Conservation (phyloP, 2,888 invertebrate genomes). For the Tenthredo scrophulariae region DNA sequence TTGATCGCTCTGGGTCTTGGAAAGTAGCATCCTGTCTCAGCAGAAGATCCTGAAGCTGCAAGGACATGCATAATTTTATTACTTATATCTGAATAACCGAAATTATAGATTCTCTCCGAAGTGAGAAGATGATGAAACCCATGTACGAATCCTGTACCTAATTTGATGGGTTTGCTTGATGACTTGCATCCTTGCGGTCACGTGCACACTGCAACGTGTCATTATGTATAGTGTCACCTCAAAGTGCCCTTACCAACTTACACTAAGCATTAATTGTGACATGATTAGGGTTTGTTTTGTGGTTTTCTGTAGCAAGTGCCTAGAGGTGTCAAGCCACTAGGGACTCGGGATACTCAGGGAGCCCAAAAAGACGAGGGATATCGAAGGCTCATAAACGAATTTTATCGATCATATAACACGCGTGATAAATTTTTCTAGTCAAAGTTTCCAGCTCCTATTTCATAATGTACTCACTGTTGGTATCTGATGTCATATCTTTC, state of each 20-base stretch:
- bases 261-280: neutral
- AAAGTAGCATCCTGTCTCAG: neutral
- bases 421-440: neutral
- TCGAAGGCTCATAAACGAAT: conserved; percentile 1
- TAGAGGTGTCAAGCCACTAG: neutral
- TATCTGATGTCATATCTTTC: neutral
- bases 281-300: neutral
- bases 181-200: conserved; percentile 6
- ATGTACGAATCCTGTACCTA: neutral
- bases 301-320: neutral
- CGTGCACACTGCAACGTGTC: neutral
- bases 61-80: neutral
- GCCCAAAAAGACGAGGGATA: neutral
- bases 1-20: too few relatives aligned
- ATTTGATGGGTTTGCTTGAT: neutral
- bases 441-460: neutral
- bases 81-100: too few relatives aligned
- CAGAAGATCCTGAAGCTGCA: neutral
- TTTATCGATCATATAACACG: conserved; percentile 9
- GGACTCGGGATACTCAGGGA: neutral
- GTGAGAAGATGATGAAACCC: neutral
- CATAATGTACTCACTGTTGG: neutral
- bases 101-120: too few relatives aligned
- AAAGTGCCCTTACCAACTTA: neutral
- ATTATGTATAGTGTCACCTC: neutral